Base-by-base conservation (phyloP, 2,797 vertebrate species). In the Rhynchonycteris naso region DNA sequence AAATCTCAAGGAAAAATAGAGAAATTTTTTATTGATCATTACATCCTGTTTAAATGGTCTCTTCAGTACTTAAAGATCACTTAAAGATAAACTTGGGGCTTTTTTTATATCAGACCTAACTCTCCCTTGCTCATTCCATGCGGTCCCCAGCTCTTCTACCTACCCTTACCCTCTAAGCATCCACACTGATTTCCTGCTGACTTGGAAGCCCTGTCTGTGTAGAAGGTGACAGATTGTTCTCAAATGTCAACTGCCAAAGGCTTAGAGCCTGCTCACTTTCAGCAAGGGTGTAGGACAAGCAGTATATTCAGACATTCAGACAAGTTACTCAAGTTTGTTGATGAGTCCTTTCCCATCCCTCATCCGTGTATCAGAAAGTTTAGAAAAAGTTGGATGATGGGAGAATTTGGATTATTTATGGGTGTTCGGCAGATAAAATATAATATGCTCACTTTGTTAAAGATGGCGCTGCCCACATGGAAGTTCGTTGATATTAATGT, bases 351-450 rank as follows among this genome's bases (percentile, higher is more conserved):
- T 26, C 47, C 47, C 7, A 38, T 83, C 58, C 72, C 33, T 81
- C 30, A 75, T 90, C 61, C 47, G 80, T 91, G 86, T 66, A 47
- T 75, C n/a, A 85, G 50, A 76, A 54, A 83, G 16, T 83, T 88
- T 71, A 33, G 47, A 63, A 56, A 89, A 81, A 84, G 6, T 84
- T 93, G 50, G 35, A 4, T 81, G 38, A 7, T 56, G 19, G 33
- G 75, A 43, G 50, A 80, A 80, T 84, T 94, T 92, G 54, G 26
- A 47, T 82, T 92, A 63, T 65, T 91, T 69, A 58, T 68, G 63
- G 78, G 38, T 43, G n/a, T n/a, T n/a, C n/a, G n/a, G n/a, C n/a
- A n/a, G n/a, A n/a, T n/a, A n/a, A n/a, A n/a, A n/a, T n/a, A n/a
- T n/a, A n/a, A n/a, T n/a, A n/a, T n/a, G n/a, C n/a, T n/a, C n/a